Evolutionary conservation across 2,113 vertebrate species (phyloP).

Genomic region (Suricata suricatta): DNA sequence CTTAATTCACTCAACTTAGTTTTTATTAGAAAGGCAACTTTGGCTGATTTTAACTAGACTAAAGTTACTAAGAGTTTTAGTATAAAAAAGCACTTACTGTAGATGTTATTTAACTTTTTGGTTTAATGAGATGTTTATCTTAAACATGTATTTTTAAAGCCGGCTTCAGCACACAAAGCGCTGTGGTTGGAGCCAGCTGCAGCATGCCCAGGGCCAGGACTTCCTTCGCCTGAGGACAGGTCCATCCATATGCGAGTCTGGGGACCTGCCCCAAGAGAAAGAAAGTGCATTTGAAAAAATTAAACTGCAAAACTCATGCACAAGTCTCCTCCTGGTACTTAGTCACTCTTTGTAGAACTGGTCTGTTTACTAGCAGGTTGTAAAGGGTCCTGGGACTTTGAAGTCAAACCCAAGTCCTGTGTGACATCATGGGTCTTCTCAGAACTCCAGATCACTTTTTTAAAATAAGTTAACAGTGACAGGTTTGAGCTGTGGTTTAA

Average conservation of each 20-base stretch:
- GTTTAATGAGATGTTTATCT: neutral
- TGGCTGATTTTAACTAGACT: slow-evolving; percentile 6
- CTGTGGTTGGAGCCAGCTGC: neutral
- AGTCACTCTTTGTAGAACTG: neutral
- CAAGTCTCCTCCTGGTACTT: neutral
- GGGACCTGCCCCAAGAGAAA: neutral
- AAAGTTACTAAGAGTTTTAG: neutral
- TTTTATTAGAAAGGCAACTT: neutral
- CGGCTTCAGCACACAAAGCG: neutral
- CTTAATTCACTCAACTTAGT: neutral
- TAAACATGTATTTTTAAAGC: neutral
- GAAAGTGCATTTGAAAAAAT: neutral
- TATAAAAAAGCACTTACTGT: neutral
- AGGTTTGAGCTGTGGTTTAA: neutral
- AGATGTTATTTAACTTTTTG: neutral
- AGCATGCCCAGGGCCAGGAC: neutral
- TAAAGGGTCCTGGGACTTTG: neutral
- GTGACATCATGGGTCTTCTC: neutral
- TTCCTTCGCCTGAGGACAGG: neutral
- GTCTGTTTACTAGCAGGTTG: neutral
- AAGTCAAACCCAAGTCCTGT: neutral
- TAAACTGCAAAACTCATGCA: too few species aligned
- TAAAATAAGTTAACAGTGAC: neutral
- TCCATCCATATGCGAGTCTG: fast-evolving
- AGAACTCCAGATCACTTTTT: neutral